Evolutionary conservation across 2,113 vertebrate species (phyloP), one percentile per base, ranked within the genome.

Genomic region (Ophthalmotilapia sp.): DNA sequence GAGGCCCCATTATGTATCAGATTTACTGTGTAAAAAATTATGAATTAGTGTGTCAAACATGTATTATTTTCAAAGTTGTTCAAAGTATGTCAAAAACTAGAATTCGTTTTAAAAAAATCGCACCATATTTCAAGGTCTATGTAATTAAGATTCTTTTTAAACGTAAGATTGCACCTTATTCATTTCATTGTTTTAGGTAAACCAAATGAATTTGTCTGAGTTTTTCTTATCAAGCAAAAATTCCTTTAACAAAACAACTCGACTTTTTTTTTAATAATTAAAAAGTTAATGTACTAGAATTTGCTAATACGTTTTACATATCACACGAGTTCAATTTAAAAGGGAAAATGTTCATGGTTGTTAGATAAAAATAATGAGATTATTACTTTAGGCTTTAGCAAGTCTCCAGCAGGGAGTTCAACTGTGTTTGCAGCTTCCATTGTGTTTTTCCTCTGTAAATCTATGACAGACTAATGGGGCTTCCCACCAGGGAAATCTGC

Each of bases 401-500:
- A 29, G 38, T 86, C 58, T 88, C 49, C 19, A 51, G 5, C 15
- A 5, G 21, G 70, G 80, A 89, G 81, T 88, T 89, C 58, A 77
- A 62, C 58, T 86, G 81, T 86, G 45, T 89, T 92, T 58, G 81
- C 49, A 56, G 65, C 77, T 79, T 85, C 83, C 84, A 89, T 87
- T 91, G 87, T 91, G 90, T 91, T 94, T 90, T 89, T 88, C 55
- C 81, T 91, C 89, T 80, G 82, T 88, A 89, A 93, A 92, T 88
- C 88, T 84, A 77, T 87, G 89, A 89, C 82, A 81, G 79, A 86
- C 90, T 91, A 93, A 91, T 84, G 82, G 86, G 73, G 90, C 85
- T 88, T 90, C 85, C 86, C 93, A 94, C 90, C 54, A 88, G 92
- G 94, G 90, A 93, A 93, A 94, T 91, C 91, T 87, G 79, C 82